Percentiles rank a stretch among this genome's conserved stretches.
Evolutionary conservation across 2,113 vertebrate genomes (phyloP).

Genomic region (Redunca redunca): DNA sequence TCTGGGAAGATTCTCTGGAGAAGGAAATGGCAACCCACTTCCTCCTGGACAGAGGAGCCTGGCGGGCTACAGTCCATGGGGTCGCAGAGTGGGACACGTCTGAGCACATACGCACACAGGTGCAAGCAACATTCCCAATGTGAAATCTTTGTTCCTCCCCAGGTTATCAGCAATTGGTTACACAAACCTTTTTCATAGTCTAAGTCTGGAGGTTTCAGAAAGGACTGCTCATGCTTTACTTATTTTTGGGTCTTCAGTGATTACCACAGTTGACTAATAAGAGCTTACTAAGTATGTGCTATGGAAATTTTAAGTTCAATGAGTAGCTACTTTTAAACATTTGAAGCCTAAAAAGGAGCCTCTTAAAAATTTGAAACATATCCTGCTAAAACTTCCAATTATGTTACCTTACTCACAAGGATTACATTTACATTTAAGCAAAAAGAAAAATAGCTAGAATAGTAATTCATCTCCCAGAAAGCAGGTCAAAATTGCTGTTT

Average conservation of each 20-base stretch:
- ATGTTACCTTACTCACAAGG: slow-evolving; percentile 70
- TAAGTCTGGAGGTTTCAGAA: not conserved
- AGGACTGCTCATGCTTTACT: not conserved
- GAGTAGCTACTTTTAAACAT: not conserved
- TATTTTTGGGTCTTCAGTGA: not conserved
- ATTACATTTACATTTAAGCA: slow-evolving; percentile 71
- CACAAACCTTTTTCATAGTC: not conserved
- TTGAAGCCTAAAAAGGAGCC: not conserved
- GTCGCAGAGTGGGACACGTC: not conserved
- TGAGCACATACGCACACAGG: not conserved
- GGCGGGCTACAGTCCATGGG: not conserved
- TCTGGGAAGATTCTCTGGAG: not conserved
- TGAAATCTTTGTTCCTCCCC: not conserved
- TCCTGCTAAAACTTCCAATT: slow-evolving; percentile 64
- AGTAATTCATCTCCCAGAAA: slow-evolving; percentile 63
- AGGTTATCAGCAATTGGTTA: not conserved
- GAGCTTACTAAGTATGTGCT: not conserved
- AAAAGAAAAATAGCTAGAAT: slow-evolving; percentile 63
- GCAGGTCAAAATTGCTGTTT: slow-evolving; percentile 53
- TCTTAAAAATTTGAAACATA: slow-evolving; percentile 48
- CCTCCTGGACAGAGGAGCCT: not conserved
- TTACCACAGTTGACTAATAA: not conserved
- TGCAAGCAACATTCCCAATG: not conserved
- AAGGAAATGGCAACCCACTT: not conserved
- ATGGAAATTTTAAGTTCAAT: not conserved